Base-by-base conservation (phyloP, 1,140 invertebrate genomes). In the Drosophila asahinai region DNA sequence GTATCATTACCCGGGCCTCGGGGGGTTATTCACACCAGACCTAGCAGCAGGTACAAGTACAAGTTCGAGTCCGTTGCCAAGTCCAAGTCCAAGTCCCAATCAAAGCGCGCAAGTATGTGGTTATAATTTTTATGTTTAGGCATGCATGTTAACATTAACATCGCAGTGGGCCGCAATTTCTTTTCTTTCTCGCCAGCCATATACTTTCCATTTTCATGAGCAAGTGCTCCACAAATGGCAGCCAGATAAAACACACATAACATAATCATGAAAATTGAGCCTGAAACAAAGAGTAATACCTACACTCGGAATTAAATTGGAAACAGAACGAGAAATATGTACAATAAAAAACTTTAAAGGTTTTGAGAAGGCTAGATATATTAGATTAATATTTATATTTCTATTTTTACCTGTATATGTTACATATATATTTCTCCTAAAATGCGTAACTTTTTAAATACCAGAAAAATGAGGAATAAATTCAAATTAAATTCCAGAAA, bases 121-220 rank as follows among this genome's bases (percentile, higher is more conserved):
- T 67, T 78, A 65, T 78, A 64, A 89, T 84, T 83, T 89, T 83
- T 55, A 87, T 86, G 83, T 83, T 86, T 83, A 87, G 81, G 84
- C 84, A 87, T 87, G 84, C 84, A 89, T 87, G 84, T 78, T 87
- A 87, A 70, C 77, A 90, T 54, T 72, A 72, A 61, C 40, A 64
- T 81, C 57, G 62, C 77, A 61, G 75, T 80, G 57, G 72, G 76
- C 83, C 73, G 59, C 79, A 90, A 89, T 87, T 90, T 87, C 81
- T 90, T 89, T 77, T 77, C 49, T 66, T 77, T 76, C 74, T 80
- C 80, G 78, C 74, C 42, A 63, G 73, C 49, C 65, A 86, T 71
- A 63, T 84, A 87, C 84, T 87, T 87, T 87, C 84, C 84, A 87
- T 87, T 87, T 87, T 87, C 84, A 87, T 84, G 59, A 81, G 81